These are phyloP conservation scores for Macaria liturata DNA, from an alignment of 2,888 invertebrate species.

Conservation along the genomic window DNA sequence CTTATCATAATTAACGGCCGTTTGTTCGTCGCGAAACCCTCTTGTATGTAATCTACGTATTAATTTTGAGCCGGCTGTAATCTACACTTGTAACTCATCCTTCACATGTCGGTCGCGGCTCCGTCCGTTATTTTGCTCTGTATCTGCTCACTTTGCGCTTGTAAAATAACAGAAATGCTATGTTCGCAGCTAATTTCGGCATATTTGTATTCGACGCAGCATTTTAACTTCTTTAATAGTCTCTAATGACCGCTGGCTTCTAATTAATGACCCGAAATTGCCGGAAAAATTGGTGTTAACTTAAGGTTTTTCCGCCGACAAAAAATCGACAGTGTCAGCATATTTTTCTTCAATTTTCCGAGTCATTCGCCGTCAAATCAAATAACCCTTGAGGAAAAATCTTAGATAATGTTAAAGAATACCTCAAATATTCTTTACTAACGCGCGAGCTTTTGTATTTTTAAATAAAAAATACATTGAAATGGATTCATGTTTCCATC, in stretches of 20 bases:
- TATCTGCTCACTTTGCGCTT: neutral
- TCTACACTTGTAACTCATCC: constrained; percentile 40
- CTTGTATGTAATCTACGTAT: constrained; percentile 42
- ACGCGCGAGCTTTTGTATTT: constrained; percentile 4
- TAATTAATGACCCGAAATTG: constrained; percentile 72
- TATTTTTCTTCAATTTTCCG: constrained; percentile 26
- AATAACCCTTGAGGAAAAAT: constrained; percentile 26
- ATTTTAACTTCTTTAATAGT: constrained; percentile 68
- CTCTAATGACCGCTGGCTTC: constrained; percentile 67
- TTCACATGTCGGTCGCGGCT: constrained; percentile 38
- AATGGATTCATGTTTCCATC: too few species aligned
- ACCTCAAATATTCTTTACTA: constrained; percentile 4
- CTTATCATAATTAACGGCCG: constrained; percentile 35
- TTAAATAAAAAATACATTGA: neutral
- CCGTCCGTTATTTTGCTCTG: constrained; percentile 5
- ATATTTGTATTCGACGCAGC: constrained; percentile 63
- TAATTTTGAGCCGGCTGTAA: constrained; percentile 42
- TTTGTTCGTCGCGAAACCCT: constrained; percentile 38
- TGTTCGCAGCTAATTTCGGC: constrained; percentile 37
- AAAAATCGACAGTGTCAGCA: constrained; percentile 26
- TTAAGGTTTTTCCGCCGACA: constrained; percentile 33
- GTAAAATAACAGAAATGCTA: neutral
- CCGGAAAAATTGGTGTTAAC: constrained; percentile 50
- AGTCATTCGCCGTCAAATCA: constrained; percentile 20
- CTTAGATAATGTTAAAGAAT: constrained; percentile 10